Evolutionary conservation across 2,113 vertebrate genomes (phyloP), one percentile per base, ranked within the genome.

Genomic region (Mellivora capensis): DNA sequence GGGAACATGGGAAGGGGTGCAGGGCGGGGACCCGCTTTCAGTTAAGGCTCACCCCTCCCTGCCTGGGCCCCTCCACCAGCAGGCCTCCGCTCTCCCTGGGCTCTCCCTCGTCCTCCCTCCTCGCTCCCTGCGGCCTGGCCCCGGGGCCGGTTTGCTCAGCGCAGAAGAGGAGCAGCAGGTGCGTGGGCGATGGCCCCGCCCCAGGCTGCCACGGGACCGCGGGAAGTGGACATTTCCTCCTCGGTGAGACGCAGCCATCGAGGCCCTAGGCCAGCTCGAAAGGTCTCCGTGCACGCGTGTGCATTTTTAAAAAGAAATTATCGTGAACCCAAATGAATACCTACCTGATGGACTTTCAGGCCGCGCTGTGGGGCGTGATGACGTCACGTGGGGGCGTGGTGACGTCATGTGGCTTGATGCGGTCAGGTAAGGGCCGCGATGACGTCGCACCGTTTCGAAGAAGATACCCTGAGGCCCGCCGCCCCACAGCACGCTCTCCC

Each of bases 161-260:
- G 25, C 18, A 13, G 27, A 2, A 21, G 29, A 34, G 67, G 27
- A n/a, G 27, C 29, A 27, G 25, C 85, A 64, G 34, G 31, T 29
- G 37, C 44, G 17, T 23, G 21, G 23, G 15, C 21, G 0, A 8
- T 7, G 18, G 72, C 29, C 34, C n/a, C 13, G 21, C 34, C 20
- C 27, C 15, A 2, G 21, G 8, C 0, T 0, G 34, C 34, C 27
- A 2, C 6, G 12, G 34, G 12, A 4, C 23, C 13, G 42, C 44
- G n/a, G 54, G 47, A 17, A 27, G 4, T 0, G 15, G 34, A 14
- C 39, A 21, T 23, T 6, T 47, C 39, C 27, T 27, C 39, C 27
- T 59, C 54, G 12, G 9, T 15, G 42, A 44, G 14, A 14, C 2
- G 15, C 72, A 21, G 77, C 4, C 23, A 34, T 37, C 1, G 2